Evolutionary conservation across 2,113 vertebrate genomes (phyloP).

Genomic region (Aleadryas rufinucha): DNA sequence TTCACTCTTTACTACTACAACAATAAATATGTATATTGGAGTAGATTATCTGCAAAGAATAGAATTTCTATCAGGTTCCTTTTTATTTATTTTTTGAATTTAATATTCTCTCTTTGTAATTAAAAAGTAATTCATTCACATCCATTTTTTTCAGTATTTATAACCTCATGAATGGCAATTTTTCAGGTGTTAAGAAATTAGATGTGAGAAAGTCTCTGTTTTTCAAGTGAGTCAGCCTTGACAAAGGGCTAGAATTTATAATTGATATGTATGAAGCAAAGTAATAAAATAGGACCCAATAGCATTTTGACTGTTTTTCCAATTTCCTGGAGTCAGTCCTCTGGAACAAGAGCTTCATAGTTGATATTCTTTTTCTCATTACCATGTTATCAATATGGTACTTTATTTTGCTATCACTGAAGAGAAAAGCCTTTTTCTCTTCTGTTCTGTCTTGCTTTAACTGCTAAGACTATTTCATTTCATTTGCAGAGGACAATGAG

Average conservation of each 20-base stretch:
- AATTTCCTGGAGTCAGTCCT: conserved; percentile 18
- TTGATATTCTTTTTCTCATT: neutral
- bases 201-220: neutral
- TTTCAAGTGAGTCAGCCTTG: neutral
- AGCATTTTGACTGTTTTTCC: neutral
- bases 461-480: neutral
- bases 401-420: neutral
- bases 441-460: neutral
- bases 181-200: neutral
- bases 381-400: neutral
- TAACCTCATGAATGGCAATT: neutral
- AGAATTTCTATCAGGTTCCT: neutral
- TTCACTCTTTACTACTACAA: neutral
- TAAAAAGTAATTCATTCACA: neutral
- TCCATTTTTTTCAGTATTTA: neutral
- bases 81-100: neutral
- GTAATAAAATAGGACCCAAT: neutral
- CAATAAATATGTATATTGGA: neutral
- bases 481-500: neutral
- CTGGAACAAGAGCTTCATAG: neutral
- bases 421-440: neutral
- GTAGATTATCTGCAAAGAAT: neutral
- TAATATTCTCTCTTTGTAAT: neutral
- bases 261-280: neutral
- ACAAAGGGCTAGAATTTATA: neutral